phyloP scores from a whole-genome alignment of 2,888 invertebrate species.

The Argynnis bischoffii region DNA sequence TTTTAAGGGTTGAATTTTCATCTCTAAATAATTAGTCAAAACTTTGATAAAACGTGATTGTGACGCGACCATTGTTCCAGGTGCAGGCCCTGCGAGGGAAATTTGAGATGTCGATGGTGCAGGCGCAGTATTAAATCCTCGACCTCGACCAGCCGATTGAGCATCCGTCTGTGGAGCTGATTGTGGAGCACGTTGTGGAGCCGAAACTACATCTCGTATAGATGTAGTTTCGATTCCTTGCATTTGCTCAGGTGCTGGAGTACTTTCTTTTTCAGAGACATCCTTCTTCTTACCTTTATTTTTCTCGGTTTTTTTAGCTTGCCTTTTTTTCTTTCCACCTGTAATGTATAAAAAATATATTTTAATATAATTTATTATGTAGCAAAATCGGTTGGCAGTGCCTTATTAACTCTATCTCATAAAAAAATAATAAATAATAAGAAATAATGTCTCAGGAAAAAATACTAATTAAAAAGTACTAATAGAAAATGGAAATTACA shows the following conservation, averaged over 20 bases:
- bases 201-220: too few relatives aligned
- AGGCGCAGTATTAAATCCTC: neutral
- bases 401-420: too few relatives aligned
- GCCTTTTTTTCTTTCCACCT: conserved; percentile 49
- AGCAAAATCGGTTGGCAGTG: too few relatives aligned
- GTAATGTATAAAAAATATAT: conserved; percentile 7
- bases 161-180: neutral
- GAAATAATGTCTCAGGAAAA: too few relatives aligned
- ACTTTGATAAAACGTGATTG: conserved; percentile 55
- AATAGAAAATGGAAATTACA: too few relatives aligned
- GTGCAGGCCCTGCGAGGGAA: neutral
- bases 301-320: conserved; percentile 35
- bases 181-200: too few relatives aligned
- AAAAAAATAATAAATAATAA: too few relatives aligned
- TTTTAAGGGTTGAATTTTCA: conserved; percentile 75
- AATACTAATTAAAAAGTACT: too few relatives aligned
- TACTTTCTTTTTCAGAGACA: conserved; percentile 8
- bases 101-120: neutral
- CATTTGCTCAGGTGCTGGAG: neutral
- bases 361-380: too few relatives aligned
- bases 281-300: conserved; percentile 46
- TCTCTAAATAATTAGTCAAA: conserved; percentile 85
- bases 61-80: conserved; percentile 53
- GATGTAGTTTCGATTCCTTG: too few relatives aligned
- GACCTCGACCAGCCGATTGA: conserved; percentile 6